Conservation (phyloP, 2,888 invertebrate genomes). For the Leptinotarsa peninsularis region DNA sequence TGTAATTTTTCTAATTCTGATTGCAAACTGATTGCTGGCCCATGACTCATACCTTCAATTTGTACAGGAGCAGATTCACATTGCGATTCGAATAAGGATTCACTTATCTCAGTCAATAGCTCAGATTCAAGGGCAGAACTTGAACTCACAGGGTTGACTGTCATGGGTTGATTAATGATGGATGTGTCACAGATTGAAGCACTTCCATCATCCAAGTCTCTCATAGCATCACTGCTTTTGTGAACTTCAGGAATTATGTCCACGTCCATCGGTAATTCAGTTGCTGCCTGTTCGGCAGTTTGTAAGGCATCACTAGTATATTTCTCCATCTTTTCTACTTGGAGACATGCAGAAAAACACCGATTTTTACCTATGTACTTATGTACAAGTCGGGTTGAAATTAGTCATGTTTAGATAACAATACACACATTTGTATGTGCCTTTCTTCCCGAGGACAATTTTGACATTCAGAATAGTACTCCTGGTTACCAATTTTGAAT, state of each 20-base stretch:
- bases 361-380: slow-evolving; percentile 13
- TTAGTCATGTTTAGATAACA: slow-evolving; percentile 27
- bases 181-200: slow-evolving; percentile 22
- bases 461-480: slow-evolving; percentile 1
- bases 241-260: slow-evolving; percentile 25
- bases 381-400: slow-evolving; percentile 20
- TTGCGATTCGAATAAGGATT: slow-evolving; percentile 20
- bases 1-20: slow-evolving; percentile 33
- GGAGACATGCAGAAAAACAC: slow-evolving; percentile 11
- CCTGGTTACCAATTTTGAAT: slow-evolving; percentile 17
- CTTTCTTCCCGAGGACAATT: not conserved
- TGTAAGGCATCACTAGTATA: slow-evolving; percentile 36
- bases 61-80: not conserved
- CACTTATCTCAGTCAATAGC: slow-evolving; percentile 16
- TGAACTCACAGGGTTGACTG: slow-evolving; percentile 21
- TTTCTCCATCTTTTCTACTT: slow-evolving; percentile 35
- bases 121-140: slow-evolving; percentile 26
- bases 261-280: slow-evolving; percentile 32
- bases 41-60: slow-evolving; percentile 19
- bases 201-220: slow-evolving; percentile 31
- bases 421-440: slow-evolving; percentile 19
- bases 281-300: slow-evolving; percentile 33
- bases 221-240: slow-evolving; percentile 28
- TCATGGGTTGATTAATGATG: slow-evolving; percentile 21
- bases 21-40: slow-evolving; percentile 26